Evolutionary conservation across 1,140 invertebrate genomes (phyloP), one percentile per base, ranked within the genome.

Genomic region (Amphibalanus amphitrite): DNA sequence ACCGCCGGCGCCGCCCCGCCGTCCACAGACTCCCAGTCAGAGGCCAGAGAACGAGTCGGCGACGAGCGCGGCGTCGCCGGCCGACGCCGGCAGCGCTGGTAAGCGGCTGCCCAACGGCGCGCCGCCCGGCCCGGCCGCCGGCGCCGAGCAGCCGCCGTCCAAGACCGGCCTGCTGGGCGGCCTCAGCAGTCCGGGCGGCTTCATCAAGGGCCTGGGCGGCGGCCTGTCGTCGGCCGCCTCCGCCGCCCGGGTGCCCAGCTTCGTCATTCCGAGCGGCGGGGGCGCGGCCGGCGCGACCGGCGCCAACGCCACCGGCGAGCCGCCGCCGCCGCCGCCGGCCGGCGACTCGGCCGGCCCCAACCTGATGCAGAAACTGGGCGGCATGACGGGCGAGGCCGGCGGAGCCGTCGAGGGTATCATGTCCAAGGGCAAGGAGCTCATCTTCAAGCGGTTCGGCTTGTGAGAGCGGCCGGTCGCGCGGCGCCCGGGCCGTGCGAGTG

Each of bases 371-470:
- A 90, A 90, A 77, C 86, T 90, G 76, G 86, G 86, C 71, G 90
- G 91, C 77, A 90, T 91, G 81, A 82, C 84, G 0, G 89, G 89
- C 69, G 88, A 88, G 73, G 75, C 75, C 23, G 71, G 73, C 28
- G 74, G 71, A 70, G 89, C 70, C 26, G 75, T 68, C 26, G 81
- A 81, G 73, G 78, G 80, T 71, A 90, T 92, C 72, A 82, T 92
- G 59, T 91, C 90, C 75, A 93, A 93, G 81, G 91, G 90, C 75
- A 92, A 93, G 82, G 91, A 92, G 82, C 84, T 90, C 59, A 91
- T 92, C 78, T 93, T 93, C 80, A 92, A 92, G 86, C 92, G 92
- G 83, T 93, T 93, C 78, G 90, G 90, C 70, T 83, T 92, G 74
- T 90, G 89, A 74, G 71, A 20, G 6, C 17, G 47, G 47, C 17